These are phyloP conservation scores for Chloroclysta siterata DNA, from an alignment of 2,888 invertebrate genomes.

Conservation along the genomic window DNA sequence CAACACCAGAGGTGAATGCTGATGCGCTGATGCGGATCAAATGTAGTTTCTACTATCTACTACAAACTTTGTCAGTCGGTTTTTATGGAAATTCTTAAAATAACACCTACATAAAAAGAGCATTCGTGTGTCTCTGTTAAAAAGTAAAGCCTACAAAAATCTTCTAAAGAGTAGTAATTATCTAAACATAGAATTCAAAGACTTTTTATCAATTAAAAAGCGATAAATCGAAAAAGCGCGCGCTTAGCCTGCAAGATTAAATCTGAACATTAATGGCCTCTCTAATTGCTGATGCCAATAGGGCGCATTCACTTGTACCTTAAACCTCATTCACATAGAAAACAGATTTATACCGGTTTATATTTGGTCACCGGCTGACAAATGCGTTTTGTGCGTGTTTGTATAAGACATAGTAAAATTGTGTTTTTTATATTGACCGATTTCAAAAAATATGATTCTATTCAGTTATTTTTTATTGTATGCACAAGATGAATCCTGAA, in stretches of 20 bases:
- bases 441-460: too few relatives aligned
- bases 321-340: slow-evolving; percentile 5
- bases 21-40: too few relatives aligned
- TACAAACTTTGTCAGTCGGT: too few relatives aligned
- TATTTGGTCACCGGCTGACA: background rate
- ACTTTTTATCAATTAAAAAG: slow-evolving; percentile 54
- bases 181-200: slow-evolving; percentile 12
- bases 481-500: too few relatives aligned
- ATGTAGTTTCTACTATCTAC: too few relatives aligned
- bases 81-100: too few relatives aligned
- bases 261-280: slow-evolving; percentile 59
- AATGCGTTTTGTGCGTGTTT: background rate
- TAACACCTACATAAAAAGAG: too few relatives aligned
- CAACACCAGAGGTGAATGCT: too few relatives aligned
- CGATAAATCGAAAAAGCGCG: slow-evolving; percentile 54
- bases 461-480: too few relatives aligned
- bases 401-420: too few relatives aligned
- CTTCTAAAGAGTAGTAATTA: slow-evolving; percentile 14
- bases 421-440: too few relatives aligned
- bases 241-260: slow-evolving; percentile 53
- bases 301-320: slow-evolving; percentile 15
- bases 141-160: slow-evolving; percentile 1
- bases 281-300: slow-evolving; percentile 59
- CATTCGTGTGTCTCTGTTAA: too few relatives aligned
- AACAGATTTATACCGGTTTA: background rate